These are phyloP conservation scores for Theodoxus fluviatilis DNA, from an alignment of 2,888 invertebrate species.

Conservation along the genomic window DNA sequence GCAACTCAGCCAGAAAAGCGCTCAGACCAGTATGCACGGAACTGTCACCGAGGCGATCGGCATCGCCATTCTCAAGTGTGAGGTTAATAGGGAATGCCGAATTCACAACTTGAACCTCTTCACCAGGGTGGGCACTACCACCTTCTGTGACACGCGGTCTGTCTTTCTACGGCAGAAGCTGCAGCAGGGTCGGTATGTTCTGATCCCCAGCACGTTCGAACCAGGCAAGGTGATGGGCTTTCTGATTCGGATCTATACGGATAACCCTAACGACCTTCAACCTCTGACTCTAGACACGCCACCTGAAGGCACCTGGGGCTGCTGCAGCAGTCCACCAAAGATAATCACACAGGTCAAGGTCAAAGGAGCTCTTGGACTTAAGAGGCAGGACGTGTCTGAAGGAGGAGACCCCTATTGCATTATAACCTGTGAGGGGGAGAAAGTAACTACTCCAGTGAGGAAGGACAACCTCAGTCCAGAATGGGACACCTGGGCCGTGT, in stretches of 20 bases:
- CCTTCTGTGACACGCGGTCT: conserved; percentile 65
- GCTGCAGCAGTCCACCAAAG: conserved; percentile 44
- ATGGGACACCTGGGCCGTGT: conserved; percentile 66
- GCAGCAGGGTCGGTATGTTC: conserved; percentile 68
- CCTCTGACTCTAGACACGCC: too few species aligned
- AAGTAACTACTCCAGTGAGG: conserved; percentile 61
- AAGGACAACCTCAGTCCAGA: conserved; percentile 65
- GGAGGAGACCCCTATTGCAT: conserved; percentile 67
- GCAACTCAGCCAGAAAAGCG: conserved; percentile 68
- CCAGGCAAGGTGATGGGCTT: conserved; percentile 68
- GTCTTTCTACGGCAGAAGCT: conserved; percentile 64
- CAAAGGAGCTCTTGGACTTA: conserved; percentile 64
- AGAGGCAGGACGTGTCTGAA: conserved; percentile 60
- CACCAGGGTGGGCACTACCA: conserved; percentile 61
- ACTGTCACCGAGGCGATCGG: conserved; percentile 65
- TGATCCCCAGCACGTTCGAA: conserved; percentile 71
- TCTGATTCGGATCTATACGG: conserved; percentile 68
- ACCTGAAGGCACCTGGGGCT: too few species aligned
- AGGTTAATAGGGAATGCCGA: conserved; percentile 62
- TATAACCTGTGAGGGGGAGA: conserved; percentile 68
- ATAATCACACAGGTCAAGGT: conserved; percentile 66
- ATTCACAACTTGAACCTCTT: conserved; percentile 62
- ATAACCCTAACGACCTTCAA: conserved; percentile 45
- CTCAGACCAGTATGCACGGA: conserved; percentile 55
- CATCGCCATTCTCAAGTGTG: conserved; percentile 66